Evolutionary conservation across 2,888 invertebrate species (phyloP), one percentile per base, ranked within the genome.

Genomic region (Ochlodes sylvanus): DNA sequence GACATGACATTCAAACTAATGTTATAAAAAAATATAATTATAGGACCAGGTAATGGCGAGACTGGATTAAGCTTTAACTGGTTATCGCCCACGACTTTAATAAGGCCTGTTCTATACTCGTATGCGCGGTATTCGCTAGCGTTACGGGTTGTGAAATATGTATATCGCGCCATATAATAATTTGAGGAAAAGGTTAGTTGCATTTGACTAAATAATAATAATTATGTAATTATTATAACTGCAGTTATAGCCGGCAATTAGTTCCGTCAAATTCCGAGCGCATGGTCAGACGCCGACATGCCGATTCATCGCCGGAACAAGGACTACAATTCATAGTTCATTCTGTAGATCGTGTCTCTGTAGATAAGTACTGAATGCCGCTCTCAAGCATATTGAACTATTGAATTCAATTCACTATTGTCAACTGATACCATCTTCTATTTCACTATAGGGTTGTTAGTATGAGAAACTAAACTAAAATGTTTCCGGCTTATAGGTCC

Each of bases 221-320:
- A 27, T 27, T 27, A 50, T 0, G 0, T 17, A 47, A 47, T 15
- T 4, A 52, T 61, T 67, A 9, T 44, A 50, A 47, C 55, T n/a
- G 15, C n/a, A 21, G 27, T 55, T 62, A 62, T 67, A 61, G 61
- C 61, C 44, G 61, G 47, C 61, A 67, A 67, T 67, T 67, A 67
- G 67, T 67, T 67, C 61, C 67, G 67, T 67, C 67, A 67, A 67
- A 67, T 62, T 67, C 61, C 67, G 6, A 55, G 47, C 52, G 32
- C 61, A 54, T n/a, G 54, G 54, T 38, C 42, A 67, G 47, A 38
- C 56, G 55, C 47, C 27, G 55, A 55, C n/a, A 54, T 19, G 50
- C 21, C 60, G 42, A 50, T 10, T 50, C 42, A 42, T 34, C 54
- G 67, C 32, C 60, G 61, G 44, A 67, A 67, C 66, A 66, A 56